Base-by-base conservation (phyloP, 2,888 invertebrate species). In the Therioaphis trifolii region DNA sequence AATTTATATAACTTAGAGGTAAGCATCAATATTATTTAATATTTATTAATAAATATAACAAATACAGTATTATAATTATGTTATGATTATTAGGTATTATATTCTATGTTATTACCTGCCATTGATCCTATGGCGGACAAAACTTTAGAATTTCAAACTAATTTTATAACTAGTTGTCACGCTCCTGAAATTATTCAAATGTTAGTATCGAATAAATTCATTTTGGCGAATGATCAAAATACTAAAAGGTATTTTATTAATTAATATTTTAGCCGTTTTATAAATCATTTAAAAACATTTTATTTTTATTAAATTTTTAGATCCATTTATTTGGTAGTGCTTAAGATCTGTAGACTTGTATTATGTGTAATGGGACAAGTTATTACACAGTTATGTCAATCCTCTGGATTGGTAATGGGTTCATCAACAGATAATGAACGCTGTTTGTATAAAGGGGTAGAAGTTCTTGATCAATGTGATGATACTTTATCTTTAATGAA, bases 51-150 rank as follows among this genome's bases (percentile, higher is more conserved):
- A 76, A 46, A 29, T 15, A 63, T 35, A n/a, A 52, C 18, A 0
- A 29, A 75, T 61, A 24, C 29, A 35, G 43, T 58, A 18, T 43
- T 71, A 43, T 12, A 24, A 40, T 3, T 35, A 55, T 71, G 11
- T 55, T 85, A 66, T 84, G 85, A 84, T 85, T 88, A 89, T 24
- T 87, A 93, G 92, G 93, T 97, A 74, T 90, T 97, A 85, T 96
- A 98, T 89, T 94, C 96, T 85, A 91, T 97, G 89, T 90, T 98
- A 85, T 95, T 98, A 94, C 98, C 98, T 18, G 96, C 97, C 11
- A 90, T 93, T 12, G 95, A 95, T 87, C 93, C 95, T 2, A 91
- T 93, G 86, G 92, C 95, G 2, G 95, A 95, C 66, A 93, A 90
- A 87, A 92, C 93, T 5, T 92, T 92, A 88, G 92, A 93, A 87